Percentiles rank a stretch among this genome's conserved stretches.
Evolutionary conservation across 2,113 vertebrate genomes (phyloP).

Genomic region (Chiloscyllium plagiosum): DNA sequence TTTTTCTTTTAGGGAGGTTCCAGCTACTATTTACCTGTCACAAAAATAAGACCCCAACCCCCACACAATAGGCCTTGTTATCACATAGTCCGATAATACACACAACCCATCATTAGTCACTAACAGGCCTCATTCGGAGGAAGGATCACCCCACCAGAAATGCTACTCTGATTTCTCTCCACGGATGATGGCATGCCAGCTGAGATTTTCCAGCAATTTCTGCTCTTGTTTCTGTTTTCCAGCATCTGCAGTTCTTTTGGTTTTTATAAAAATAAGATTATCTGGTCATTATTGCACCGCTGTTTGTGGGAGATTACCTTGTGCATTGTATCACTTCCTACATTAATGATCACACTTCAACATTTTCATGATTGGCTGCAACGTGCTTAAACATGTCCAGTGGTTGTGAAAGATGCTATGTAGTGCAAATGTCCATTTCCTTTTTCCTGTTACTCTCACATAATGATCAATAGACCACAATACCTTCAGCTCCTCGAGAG

Average conservation of each 20-base stretch:
- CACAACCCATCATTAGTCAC: too few relatives aligned
- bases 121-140: too few relatives aligned
- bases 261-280: not conserved
- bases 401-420: not conserved
- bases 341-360: not conserved
- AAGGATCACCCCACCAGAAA: too few relatives aligned
- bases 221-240: too few relatives aligned
- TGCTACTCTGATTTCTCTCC: too few relatives aligned
- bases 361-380: not conserved
- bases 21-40: not conserved
- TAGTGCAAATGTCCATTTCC: not conserved
- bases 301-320: not conserved
- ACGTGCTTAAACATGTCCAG: not conserved
- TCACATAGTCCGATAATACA: too few relatives aligned
- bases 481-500: not conserved
- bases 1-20: not conserved
- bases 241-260: too few relatives aligned
- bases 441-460: not conserved
- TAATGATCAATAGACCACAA: not conserved
- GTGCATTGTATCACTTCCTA: not conserved
- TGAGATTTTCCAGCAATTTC: too few relatives aligned
- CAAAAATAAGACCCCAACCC: not conserved
- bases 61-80: too few relatives aligned
- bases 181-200: too few relatives aligned
- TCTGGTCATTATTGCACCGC: not conserved